A percentile compares a stretch with the other conserved stretches of the same genome.
These are phyloP conservation scores for Noctuana brunneofusca DNA, from an alignment of 2,888 invertebrate genomes.

Conservation along the genomic window DNA sequence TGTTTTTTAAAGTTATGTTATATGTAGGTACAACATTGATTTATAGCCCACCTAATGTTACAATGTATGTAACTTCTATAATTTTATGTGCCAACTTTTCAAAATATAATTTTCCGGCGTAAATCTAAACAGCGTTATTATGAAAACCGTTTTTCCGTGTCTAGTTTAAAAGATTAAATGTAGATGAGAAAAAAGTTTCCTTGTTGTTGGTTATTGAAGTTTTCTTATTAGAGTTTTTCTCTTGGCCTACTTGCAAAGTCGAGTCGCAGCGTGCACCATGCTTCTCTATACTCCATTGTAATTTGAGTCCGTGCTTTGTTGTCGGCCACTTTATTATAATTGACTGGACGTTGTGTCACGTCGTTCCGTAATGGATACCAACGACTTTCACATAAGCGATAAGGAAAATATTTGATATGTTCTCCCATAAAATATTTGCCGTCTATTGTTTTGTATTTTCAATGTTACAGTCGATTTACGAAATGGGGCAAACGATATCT, in stretches of 20 bases:
- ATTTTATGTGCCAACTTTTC: background rate
- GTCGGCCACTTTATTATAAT: slow-evolving; percentile 28
- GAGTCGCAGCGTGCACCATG: slow-evolving; percentile 2
- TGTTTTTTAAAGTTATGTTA: no score
- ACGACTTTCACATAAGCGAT: slow-evolving; percentile 17
- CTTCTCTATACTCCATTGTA: slow-evolving; percentile 19
- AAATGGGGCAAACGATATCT: slow-evolving; percentile 16
- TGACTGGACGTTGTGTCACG: slow-evolving; percentile 27
- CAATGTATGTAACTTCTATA: no score
- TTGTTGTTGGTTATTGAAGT: background rate
- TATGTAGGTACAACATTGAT: no score
- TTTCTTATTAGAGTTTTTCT: slow-evolving; percentile 12
- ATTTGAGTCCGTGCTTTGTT: slow-evolving; percentile 16
- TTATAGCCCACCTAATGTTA: no score
- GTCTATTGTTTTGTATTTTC: slow-evolving; percentile 21
- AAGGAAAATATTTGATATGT: slow-evolving; percentile 25
- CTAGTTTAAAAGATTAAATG: background rate
- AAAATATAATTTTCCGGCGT: background rate
- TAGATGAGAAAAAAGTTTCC: background rate
- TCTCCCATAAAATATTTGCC: background rate
- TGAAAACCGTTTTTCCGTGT: background rate
- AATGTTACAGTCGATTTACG: slow-evolving; percentile 15
- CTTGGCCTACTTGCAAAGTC: slow-evolving; percentile 10
- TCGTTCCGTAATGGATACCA: slow-evolving; percentile 25
- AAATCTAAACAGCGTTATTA: background rate